phyloP scores from a whole-genome alignment of 64 coral and sea anemone species.

The Dendrophyllia cribrosa region DNA sequence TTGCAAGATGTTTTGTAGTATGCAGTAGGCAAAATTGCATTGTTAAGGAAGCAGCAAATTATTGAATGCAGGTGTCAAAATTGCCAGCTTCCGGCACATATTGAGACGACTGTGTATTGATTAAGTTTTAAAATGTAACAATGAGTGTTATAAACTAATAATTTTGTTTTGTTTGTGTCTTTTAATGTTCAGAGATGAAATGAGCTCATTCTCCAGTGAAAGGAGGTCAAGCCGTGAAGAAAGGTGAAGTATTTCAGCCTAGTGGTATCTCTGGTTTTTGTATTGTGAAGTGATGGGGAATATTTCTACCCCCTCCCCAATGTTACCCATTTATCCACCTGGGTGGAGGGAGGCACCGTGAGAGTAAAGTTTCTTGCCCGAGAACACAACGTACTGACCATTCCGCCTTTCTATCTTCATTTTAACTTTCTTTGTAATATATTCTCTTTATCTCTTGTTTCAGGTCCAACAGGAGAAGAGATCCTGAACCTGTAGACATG shows the following conservation, averaged over 20 bases:
- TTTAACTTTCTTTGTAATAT: background rate
- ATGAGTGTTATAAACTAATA: background rate
- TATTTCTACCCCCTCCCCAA: no score
- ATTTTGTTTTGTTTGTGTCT: background rate
- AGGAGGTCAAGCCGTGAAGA: constrained; percentile 63
- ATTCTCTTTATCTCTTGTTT: background rate
- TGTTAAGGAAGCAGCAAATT: no score
- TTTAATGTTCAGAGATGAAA: constrained; percentile 28
- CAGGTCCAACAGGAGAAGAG: constrained; percentile 67
- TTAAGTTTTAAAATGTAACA: background rate
- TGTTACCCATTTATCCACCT: no score
- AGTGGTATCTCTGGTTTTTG: no score
- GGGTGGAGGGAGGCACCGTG: no score
- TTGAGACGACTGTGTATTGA: no score
- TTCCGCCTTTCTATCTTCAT: no score
- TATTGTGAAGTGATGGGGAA: no score
- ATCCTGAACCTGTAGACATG: constrained; percentile 41
- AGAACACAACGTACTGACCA: no score
- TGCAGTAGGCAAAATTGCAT: no score
- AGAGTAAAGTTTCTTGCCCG: no score
- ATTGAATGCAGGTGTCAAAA: background rate
- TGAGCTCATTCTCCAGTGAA: constrained; percentile 38
- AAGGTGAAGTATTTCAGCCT: background rate
- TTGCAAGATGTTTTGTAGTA: no score
- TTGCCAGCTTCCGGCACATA: background rate